Conservation (phyloP, 2,113 vertebrate species). For the Anarhynchus alexandrinus region DNA sequence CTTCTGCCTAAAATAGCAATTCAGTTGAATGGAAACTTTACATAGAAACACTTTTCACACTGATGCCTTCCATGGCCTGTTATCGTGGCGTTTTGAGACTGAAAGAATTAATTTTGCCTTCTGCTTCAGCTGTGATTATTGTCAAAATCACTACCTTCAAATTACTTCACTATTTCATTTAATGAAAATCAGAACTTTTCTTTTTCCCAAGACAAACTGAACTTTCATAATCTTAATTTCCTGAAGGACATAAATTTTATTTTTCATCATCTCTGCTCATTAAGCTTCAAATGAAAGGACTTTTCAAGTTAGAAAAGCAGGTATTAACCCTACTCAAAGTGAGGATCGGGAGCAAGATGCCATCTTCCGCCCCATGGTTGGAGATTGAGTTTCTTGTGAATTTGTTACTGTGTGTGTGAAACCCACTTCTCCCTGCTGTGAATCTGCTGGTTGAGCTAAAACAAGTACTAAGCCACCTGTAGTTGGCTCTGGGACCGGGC, state of each 20-base stretch:
- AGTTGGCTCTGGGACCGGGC: rapidly evolving
- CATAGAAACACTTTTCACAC: not conserved
- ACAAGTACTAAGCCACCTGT: not conserved
- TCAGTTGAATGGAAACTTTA: not conserved
- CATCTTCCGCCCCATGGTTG: not conserved
- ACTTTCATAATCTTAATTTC: not conserved
- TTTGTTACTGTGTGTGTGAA: not conserved
- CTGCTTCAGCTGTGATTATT: not conserved
- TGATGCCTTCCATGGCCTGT: not conserved
- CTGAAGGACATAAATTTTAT: not conserved
- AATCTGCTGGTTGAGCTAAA: not conserved
- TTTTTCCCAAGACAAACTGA: not conserved
- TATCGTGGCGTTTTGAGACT: not conserved
- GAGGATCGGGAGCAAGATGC: not conserved
- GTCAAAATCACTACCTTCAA: not conserved
- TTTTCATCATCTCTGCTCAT: not conserved
- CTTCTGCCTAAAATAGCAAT: not conserved
- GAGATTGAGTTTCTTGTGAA: not conserved
- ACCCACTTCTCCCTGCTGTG: not conserved
- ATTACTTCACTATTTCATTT: not conserved
- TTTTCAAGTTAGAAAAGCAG: not conserved
- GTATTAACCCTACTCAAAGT: not conserved
- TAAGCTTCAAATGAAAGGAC: not conserved
- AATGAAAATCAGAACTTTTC: not conserved
- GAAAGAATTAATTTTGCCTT: not conserved